Base-by-base conservation (phyloP, 2,797 vertebrate species). In the Molossus alvarezi region DNA sequence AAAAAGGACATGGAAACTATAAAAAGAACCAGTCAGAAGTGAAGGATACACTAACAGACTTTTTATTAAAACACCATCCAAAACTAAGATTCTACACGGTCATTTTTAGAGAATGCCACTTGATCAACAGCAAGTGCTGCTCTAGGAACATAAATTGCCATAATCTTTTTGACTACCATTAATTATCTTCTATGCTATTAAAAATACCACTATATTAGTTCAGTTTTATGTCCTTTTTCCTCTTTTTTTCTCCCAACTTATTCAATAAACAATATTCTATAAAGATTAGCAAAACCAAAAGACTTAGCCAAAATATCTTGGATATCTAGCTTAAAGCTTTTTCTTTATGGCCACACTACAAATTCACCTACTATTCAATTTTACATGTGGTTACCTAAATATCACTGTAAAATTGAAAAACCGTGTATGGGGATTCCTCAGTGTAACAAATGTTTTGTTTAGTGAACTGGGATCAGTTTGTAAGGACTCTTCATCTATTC, bases 21-120 rank as follows among this genome's bases (percentile, higher is more conserved):
- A 67, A 67, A 67, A 67, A 67, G 15, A 67, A n/a, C 15, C 64
- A 33, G n/a, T 67, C n/a, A 67, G 15, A 67, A 67, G 18, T 67
- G n/a, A 67, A 67, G n/a, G n/a, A 33, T 67, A 67, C 29, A 67
- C 29, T 67, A 67, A 67, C 0, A 14, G 94, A 89, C 76, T 77
- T 57, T 79, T 67, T 60, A 96, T n/a, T 79, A 96, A 94, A 97
- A 93, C 67, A 69, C 48, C 81, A 90, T 96, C 98, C 98, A 98
- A 98, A 98, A 96, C 84, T 91, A 98, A 98, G 95, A 98, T 84
- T 92, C 89, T 96, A 93, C 92, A 85, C 27, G 87, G 95, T 96
- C 25, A 18, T 65, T 83, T 51, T 69, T 96, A 96, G 97, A 97
- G 97, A 95, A 91, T 55, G 55, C 53, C 48, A 41, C 65, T 95